These are phyloP conservation scores for Bimastos eiseni DNA, from an alignment of 2,888 invertebrate species.

Conservation along the genomic window DNA sequence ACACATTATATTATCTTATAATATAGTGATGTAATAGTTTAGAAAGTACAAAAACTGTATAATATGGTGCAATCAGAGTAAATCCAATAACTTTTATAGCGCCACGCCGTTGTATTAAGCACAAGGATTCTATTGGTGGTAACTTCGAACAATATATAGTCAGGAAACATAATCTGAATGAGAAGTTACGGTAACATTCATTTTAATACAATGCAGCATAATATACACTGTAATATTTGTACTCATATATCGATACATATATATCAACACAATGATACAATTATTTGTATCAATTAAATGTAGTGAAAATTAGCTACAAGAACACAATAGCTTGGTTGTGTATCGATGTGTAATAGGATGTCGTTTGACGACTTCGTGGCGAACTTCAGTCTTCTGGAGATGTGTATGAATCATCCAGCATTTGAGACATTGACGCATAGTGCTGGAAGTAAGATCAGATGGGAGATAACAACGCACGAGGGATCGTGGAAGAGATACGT, in stretches of 20 bases:
- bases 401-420: slow-evolving; percentile 71
- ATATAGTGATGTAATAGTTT: too few species aligned
- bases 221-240: too few species aligned
- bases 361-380: slow-evolving; percentile 79
- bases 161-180: too few species aligned
- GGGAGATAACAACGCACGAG: slow-evolving; percentile 90
- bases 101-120: neutral
- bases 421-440: slow-evolving; percentile 44
- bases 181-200: too few species aligned
- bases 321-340: too few species aligned
- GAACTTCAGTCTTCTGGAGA: slow-evolving; percentile 85
- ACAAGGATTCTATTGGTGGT: neutral
- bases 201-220: neutral
- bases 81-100: neutral
- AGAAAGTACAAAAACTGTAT: neutral
- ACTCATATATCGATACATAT: too few species aligned
- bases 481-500: slow-evolving; percentile 90
- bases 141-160: neutral
- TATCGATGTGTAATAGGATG: slow-evolving; percentile 53
- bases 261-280: too few species aligned
- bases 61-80: neutral
- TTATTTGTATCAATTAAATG: too few species aligned
- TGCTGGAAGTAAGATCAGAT: slow-evolving; percentile 61
- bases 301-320: neutral
- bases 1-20: too few species aligned